These are phyloP conservation scores for Parambassis ranga DNA, from an alignment of 2,797 vertebrate genomes.

Conservation along the genomic window DNA sequence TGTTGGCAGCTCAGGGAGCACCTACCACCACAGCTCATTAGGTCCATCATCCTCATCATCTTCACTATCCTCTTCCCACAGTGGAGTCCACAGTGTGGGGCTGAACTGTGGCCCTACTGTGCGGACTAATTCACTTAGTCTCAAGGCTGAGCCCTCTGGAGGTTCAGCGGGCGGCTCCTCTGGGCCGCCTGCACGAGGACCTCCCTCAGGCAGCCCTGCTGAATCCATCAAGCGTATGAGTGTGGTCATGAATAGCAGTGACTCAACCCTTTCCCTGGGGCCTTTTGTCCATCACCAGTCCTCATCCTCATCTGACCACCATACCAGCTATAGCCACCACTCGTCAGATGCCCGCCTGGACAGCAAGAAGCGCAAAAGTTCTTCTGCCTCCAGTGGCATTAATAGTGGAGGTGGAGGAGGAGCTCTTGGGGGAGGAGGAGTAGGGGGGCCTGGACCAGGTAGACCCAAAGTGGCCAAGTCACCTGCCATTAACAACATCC, in stretches of 20 bases:
- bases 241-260: conserved; percentile 97
- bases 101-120: conserved; percentile 88
- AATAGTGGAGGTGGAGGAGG: conserved; percentile 63
- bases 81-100: conserved; percentile 85
- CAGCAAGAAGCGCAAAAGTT: conserved; percentile 94
- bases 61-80: conserved; percentile 84
- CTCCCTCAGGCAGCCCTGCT: conserved; percentile 88
- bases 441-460: conserved; percentile 75
- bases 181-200: conserved; percentile 87
- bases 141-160: conserved; percentile 87
- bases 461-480: conserved; percentile 94
- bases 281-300: conserved; percentile 91
- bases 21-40: conserved; percentile 85
- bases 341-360: conserved; percentile 89
- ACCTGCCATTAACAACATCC: conserved; percentile 93
- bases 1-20: conserved; percentile 88
- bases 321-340: conserved; percentile 86
- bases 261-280: conserved; percentile 96
- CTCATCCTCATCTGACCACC: conserved; percentile 74
- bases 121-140: conserved; percentile 87
- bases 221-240: conserved; percentile 99
- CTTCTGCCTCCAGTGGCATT: conserved; percentile 82
- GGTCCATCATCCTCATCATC: conserved; percentile 81
- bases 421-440: conserved; percentile 61
- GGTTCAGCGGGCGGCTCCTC: conserved; percentile 86